phyloP scores from a whole-genome alignment of 64 coral and sea anemone genomes.

The Stichodactyla helianthus region DNA sequence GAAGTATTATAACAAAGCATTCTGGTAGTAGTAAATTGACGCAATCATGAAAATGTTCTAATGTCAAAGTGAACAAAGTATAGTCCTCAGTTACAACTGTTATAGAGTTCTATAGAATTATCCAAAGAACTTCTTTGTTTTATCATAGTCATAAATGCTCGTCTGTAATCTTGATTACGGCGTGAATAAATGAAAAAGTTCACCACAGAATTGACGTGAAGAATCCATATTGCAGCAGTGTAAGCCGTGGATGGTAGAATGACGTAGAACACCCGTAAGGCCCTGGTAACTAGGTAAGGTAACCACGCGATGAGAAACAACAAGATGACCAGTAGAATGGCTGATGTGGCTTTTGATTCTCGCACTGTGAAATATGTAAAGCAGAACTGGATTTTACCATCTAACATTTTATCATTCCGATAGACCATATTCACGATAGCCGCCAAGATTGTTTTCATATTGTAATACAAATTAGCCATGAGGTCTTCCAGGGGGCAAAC shows the following conservation, averaged over 20 bases:
- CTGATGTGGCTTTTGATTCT: constrained; percentile 36
- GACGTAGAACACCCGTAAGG: constrained; percentile 15
- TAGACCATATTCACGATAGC: no score
- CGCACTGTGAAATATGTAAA: background rate
- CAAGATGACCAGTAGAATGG: constrained; percentile 46
- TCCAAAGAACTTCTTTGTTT: background rate
- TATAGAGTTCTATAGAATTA: background rate
- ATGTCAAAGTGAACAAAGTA: no score
- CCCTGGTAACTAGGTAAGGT: constrained; percentile 49
- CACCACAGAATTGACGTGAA: constrained; percentile 43
- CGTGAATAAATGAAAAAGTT: constrained; percentile 51
- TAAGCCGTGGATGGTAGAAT: background rate
- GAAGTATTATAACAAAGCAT: no score
- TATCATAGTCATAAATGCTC: constrained; percentile 33
- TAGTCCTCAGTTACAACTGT: background rate
- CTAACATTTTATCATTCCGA: no score
- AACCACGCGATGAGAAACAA: constrained; percentile 50
- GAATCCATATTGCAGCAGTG: constrained; percentile 43
- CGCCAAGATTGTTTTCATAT: no score
- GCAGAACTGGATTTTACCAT: no score
- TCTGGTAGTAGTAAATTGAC: no score
- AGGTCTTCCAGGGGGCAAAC: no score
- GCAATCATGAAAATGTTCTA: no score
- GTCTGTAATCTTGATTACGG: constrained; percentile 41
- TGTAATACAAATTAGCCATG: no score